Evolutionary conservation across 1,140 invertebrate species (phyloP), one percentile per base, ranked within the genome.

Genomic region (Neotoxoptera formosana): DNA sequence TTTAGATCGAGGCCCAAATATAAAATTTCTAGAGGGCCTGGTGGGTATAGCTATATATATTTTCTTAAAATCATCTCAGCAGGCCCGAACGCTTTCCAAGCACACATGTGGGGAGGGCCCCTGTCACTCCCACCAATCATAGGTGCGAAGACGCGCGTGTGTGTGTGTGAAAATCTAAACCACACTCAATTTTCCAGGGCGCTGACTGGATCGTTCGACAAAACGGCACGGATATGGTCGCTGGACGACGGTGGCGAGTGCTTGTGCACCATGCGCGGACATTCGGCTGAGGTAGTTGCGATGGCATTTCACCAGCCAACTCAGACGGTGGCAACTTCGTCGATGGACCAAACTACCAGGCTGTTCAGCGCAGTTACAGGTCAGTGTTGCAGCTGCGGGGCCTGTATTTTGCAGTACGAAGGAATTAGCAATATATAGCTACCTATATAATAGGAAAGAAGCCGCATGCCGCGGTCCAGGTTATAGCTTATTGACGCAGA

Each of bases 121-220:
- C 17, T 17, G 21, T 20, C 7, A 4, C 21, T 53, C 20, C n/a
- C 30, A 17, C 14, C 60, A 11, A 67, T 14, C 30, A 67, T n/a
- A n/a, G 51, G 20, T 30, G 4, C 11, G 30, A n/a, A 76, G 30
- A n/a, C 17, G 6, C n/a, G 6, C 3, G 3, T 76, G 6, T 14
- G 3, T 76, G 17, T 7, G n/a, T 17, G 25, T 84, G 25, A 17
- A 86, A 47, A 86, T 47, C 17, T n/a, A 17, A 60, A 34, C 51
- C 14, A n/a, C n/a, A 25, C 14, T 8, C 14, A 11, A 56, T 89
- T 90, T n/a, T 47, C 9, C 36, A 93, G 96, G 95, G 96, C 98
- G 34, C 95, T 97, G 48, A 98, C 97, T 0, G 97, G 97, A 56
- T 98, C 97, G 0, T 98, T 98, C 95, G 97, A 98, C 95, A 97